Evolutionary conservation across 1,140 invertebrate genomes (phyloP), one percentile per base, ranked within the genome.

Genomic region (Apis dorsata): DNA sequence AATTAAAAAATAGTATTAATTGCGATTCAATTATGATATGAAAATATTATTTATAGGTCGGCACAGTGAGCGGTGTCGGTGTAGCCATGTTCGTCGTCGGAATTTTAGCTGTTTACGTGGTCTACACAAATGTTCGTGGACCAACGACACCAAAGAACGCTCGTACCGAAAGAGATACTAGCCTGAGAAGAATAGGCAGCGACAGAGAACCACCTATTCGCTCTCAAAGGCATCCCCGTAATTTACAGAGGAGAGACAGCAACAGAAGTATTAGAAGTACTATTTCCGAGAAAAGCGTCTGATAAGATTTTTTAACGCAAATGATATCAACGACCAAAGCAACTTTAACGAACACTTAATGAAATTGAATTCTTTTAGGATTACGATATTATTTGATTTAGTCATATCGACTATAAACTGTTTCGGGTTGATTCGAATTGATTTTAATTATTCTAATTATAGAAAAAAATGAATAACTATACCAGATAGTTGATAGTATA

Each of bases 21-120:
- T 28, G 5, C n/a, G 15, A 12, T 19, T 11, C 4, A 34, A 57
- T 53, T 59, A 8, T 57, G 11, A 11, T 28, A 24, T 17, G 0
- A 68, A 7, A 17, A 66, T 24, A 11, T 44, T 44, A 24, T 66
- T 62, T 21, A 11, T 69, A 94, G 93, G 89, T 94, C 0, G 90
- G 87, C 12, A 92, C 91, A 2, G 91, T 94, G 17, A 90, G 92
- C 62, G 92, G 92, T 19, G 91, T 94, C 13, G 93, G 93, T 12
- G 86, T 93, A 0, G 90, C 90, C 0, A 93, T 93, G 93, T 94
- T 93, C 73, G 81, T 91, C 5, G 83, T 94, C 9, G 93, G 93
- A 7, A 91, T 91, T 53, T 73, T 93, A 11, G 93, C 93, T 0
- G 92, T 94, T 7, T 93, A 94, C 55, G 79, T 93, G 49, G 87